Base-by-base conservation (phyloP, 2,797 vertebrate genomes). In the Thunnus albacares region DNA sequence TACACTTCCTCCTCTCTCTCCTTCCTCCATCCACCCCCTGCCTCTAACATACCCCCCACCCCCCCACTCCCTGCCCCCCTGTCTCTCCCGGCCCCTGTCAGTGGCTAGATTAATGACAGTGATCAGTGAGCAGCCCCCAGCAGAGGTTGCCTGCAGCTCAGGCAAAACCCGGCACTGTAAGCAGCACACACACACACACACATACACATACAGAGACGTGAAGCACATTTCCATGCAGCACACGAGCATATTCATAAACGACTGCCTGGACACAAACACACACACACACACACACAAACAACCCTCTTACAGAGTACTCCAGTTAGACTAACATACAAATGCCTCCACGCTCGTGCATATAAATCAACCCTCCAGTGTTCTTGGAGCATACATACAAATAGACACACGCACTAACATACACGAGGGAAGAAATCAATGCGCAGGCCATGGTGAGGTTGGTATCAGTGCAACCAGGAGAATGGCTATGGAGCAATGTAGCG, bases 21-120 rank as follows among this genome's bases (percentile, higher is more conserved):
- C 45, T 72, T 79, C 65, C 35, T 52, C 51, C 71, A 64, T 78
- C 71, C 66, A 78, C 69, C 80, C 83, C 65, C 76, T 72, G 71
- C 84, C 79, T 74, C 47, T 71, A 81, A 58, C 28, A 30, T 30
- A 3, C 4, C 28, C 28, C 8, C 8, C 81, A 68, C 55, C 68
- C 71, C 81, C 63, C 84, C 79, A 43, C 61, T 49, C 65, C 70
- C 66, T 75, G 63, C 70, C 77, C 90, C 79, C 73, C 71, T 72
- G 75, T 88, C 89, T 91, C 90, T 90, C 89, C 86, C 73, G 77
- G 90, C 83, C 90, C 81, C 93, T 94, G 94, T 95, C 95, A 96
- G 91, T 72, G 62, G 91, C 82, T 87, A 95, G 95, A 96, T 96
- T 96, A 95, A 96, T 96, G 95, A 92, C 94, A 94, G 91, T 94